These are phyloP conservation scores for Caenorhabditis plicata DNA, from an alignment of 2,888 invertebrate species.

Conservation along the genomic window DNA sequence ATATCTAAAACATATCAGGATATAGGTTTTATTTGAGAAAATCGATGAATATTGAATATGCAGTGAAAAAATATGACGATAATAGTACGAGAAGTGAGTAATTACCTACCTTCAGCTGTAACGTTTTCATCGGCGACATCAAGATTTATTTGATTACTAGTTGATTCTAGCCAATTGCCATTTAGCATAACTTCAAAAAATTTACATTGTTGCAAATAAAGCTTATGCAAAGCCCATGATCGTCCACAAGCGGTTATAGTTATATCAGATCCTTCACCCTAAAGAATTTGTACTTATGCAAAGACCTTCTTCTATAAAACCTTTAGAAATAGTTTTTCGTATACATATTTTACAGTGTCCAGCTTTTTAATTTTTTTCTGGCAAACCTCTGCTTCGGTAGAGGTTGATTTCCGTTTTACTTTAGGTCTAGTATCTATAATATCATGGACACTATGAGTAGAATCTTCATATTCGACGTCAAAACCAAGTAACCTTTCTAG, in stretches of 20 bases:
- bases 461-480: no score
- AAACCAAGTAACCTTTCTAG: no score
- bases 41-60: no score
- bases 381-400: no score
- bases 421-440: slow-evolving; percentile 6
- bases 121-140: slow-evolving; percentile 49
- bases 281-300: slow-evolving; percentile 77
- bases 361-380: slow-evolving; percentile 64
- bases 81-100: no score
- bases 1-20: no score
- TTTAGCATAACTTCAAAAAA: slow-evolving; percentile 43
- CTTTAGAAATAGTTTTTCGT: slow-evolving; percentile 72
- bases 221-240: slow-evolving; percentile 78
- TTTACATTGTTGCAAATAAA: slow-evolving; percentile 76
- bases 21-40: no score
- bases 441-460: no score
- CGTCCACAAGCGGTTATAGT: slow-evolving; percentile 75
- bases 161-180: slow-evolving; percentile 50
- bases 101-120: slow-evolving; percentile 35
- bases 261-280: slow-evolving; percentile 78
- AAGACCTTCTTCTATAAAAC: no score
- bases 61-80: no score
- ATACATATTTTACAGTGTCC: slow-evolving; percentile 79
- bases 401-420: slow-evolving; percentile 7
- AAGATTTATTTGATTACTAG: slow-evolving; percentile 23